These are phyloP conservation scores for Poecilia latipinna DNA, from an alignment of 2,113 vertebrate genomes.

Conservation along the genomic window DNA sequence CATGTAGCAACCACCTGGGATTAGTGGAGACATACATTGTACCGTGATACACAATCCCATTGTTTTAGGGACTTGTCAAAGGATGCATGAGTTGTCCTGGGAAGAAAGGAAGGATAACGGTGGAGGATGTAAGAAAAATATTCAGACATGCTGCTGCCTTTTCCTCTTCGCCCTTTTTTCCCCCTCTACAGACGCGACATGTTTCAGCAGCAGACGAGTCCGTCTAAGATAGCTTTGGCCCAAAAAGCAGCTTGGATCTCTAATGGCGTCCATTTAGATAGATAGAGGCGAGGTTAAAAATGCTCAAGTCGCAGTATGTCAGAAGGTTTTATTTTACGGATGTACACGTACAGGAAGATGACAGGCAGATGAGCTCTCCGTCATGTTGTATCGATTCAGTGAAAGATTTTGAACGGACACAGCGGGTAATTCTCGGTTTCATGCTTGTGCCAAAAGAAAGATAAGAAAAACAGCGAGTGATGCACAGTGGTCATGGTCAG, in stretches of 20 bases:
- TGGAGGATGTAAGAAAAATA: conserved; percentile 62
- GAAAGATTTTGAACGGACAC: conserved; percentile 43
- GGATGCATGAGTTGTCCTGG: conserved; percentile 34
- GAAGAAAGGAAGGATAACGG: conserved; percentile 51
- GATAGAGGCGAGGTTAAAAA: conserved; percentile 10
- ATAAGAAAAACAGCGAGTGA: conserved; percentile 52
- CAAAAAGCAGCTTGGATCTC: conserved; percentile 11
- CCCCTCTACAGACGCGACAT: conserved; percentile 42
- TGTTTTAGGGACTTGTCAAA: conserved; percentile 42
- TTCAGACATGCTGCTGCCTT: conserved; percentile 42
- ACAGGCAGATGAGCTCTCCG: conserved; percentile 70
- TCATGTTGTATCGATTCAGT: conserved; percentile 68
- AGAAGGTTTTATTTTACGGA: conserved; percentile 64
- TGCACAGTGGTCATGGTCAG: conserved; percentile 21
- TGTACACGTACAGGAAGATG: conserved; percentile 49
- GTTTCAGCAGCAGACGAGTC: conserved; percentile 67
- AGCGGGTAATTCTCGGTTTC: conserved; percentile 67
- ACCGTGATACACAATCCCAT: conserved; percentile 26
- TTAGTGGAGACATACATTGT: conserved; percentile 10
- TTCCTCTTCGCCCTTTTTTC: conserved; percentile 19
- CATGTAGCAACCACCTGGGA: conserved; percentile 21
- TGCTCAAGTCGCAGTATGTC: conserved; percentile 43
- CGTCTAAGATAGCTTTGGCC: conserved; percentile 60
- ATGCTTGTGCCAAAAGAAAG: conserved; percentile 43
- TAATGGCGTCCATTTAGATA: conserved; percentile 35